Evolutionary conservation across 2,113 vertebrate species (phyloP), one percentile per base, ranked within the genome.

Genomic region (Microtus montanus): DNA sequence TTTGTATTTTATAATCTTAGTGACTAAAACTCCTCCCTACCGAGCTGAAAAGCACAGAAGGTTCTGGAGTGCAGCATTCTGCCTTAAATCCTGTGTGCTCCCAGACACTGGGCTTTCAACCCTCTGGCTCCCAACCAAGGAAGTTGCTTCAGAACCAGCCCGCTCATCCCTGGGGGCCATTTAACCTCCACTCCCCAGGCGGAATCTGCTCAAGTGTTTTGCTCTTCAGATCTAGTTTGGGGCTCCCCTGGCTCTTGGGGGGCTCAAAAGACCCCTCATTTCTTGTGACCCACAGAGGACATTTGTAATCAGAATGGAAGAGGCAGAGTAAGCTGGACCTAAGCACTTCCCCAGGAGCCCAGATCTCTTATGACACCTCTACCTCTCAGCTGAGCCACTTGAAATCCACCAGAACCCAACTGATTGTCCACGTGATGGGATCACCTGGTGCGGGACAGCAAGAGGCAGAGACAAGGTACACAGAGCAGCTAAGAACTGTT

Each of bases 101-200:
- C 68, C 86, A 97, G 89, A 80, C 94, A 64, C 89, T 63, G 89
- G 97, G 96, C 95, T 89, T 83, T 87, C 82, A 84, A 92, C 96
- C 97, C 89, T 96, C 95, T 97, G 97, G 96, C 97, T 96, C 89
- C 83, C 82, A 73, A 95, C 86, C 95, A 97, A 93, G 73, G 95
- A 96, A 96, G 96, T 91, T 96, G 91, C 96, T 96, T 96, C 91
- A 97, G 96, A 95, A 77, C 11, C 26, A 90, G 87, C 84, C 84
- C 20, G 88, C 87, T 94, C 77, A 68, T 95, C 93, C 92, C 97
- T 68, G 58, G 95, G 74, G 83, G 90, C 95, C 93, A 89, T 95
- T 93, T 96, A 92, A 96, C 95, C 92, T 97, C 94, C 95, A 70
- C 82, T 93, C 89, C 83, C 92, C 93, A 94, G 96, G 87, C 66